Base-by-base conservation (phyloP, 2,113 vertebrate genomes). In the Hippolais icterina region DNA sequence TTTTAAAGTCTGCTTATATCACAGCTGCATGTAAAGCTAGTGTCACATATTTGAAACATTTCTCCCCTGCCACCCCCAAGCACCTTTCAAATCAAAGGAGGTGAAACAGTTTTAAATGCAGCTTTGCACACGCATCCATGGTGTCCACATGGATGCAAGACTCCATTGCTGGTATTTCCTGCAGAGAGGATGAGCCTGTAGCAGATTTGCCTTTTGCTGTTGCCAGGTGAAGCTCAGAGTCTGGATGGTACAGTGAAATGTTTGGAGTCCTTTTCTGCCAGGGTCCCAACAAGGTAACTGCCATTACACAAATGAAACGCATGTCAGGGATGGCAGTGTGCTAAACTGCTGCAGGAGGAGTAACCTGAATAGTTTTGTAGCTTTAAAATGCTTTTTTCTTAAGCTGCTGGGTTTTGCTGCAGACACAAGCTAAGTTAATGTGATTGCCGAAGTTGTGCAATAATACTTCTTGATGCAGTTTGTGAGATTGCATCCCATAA, bases 31-130 rank as follows among this genome's bases (percentile, higher is more conserved):
- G 19, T 53, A 44, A 83, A 68, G 41, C 35, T 83, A 37, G 27
- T 61, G 54, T 66, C 33, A 21, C 5, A 3, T 59, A 28, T 21
- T 42, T 54, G 88, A 77, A 77, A 22, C 19, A 23, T 5, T 35
- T 17, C 5, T 4, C 12, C 14, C 10, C 3, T 1, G 1, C 12
- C 4, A 3, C 6, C 15, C 7, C 22, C 15, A 8, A 42, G 7
- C 41, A 20, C 27, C 83, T 81, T 86, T 75, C 10, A n/a, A 66
- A 35, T 49, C 15, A 42, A 47, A 75, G 44, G 47, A 78, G 54
- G 65, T 27, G 4, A 33, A 47, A 6, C 7, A 3, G 13, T 70
- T 85, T 80, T 56, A 74, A 77, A 27, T 44, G 29, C 8, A 46
- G 20, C 22, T 78, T 81, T 83, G 12, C 15, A 21, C 9, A 47